Evolutionary conservation across 2,888 invertebrate genomes (phyloP).

Genomic region (Allygus modestus): DNA sequence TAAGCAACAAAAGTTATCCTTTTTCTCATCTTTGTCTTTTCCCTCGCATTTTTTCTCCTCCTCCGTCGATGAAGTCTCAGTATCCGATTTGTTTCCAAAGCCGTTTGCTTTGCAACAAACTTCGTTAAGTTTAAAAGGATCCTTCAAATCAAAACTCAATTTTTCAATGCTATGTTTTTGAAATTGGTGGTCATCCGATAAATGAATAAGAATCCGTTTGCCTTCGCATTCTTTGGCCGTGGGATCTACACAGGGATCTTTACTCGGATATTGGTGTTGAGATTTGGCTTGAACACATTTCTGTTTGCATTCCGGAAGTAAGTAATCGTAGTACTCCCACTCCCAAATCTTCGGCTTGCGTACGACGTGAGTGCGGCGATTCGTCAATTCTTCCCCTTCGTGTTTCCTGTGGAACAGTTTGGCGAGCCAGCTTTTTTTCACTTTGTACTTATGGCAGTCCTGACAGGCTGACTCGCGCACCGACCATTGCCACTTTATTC

Average conservation of each 20-base stretch:
- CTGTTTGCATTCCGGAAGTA: slow-evolving; percentile 17
- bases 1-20: slow-evolving; percentile 29
- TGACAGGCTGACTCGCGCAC: slow-evolving; percentile 29
- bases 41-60: slow-evolving; percentile 1
- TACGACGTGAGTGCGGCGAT: slow-evolving; percentile 2
- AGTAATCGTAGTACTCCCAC: slow-evolving; percentile 34
- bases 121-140: neutral
- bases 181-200: neutral
- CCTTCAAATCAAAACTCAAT: neutral
- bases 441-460: slow-evolving; percentile 19
- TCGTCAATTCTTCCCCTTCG: neutral
- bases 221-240: neutral
- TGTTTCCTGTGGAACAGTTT: neutral
- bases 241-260: neutral
- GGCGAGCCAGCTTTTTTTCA: slow-evolving; percentile 5
- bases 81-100: neutral
- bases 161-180: neutral
- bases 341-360: slow-evolving; percentile 41
- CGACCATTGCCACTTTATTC: slow-evolving; percentile 52
- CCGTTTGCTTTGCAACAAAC: neutral
- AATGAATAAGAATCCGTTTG: neutral
- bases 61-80: neutral
- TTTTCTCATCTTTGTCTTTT: neutral
- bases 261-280: neutral
- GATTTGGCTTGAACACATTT: neutral